phyloP scores from a whole-genome alignment of 2,113 vertebrate genomes.

The Orthonyx spaldingii region DNA sequence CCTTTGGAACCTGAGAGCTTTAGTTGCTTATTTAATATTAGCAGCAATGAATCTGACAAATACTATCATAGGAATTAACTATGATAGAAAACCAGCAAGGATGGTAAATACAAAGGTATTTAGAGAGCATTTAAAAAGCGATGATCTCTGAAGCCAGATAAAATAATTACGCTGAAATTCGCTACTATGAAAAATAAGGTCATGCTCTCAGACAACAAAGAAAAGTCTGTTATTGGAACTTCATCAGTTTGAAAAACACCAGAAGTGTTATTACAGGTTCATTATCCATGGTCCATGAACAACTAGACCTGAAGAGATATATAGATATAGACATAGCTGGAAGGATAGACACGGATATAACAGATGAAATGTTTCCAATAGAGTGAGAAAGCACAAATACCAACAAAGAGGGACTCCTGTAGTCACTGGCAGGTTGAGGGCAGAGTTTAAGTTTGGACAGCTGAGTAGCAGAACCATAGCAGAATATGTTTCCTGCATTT shows the following conservation, averaged over 20 bases:
- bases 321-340: not conserved
- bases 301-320: not conserved
- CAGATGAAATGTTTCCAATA: not conserved
- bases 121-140: not conserved
- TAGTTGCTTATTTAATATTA: not conserved
- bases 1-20: not conserved
- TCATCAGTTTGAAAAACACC: not conserved
- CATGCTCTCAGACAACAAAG: not conserved
- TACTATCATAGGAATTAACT: not conserved
- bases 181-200: not conserved
- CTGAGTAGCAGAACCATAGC: not conserved
- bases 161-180: not conserved
- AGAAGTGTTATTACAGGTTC: not conserved
- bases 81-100: not conserved
- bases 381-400: not conserved
- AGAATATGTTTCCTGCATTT: not conserved
- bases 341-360: not conserved
- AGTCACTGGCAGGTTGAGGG: not conserved
- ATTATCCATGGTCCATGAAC: not conserved
- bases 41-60: not conserved
- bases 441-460: not conserved
- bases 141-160: not conserved
- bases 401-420: not conserved
- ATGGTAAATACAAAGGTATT: not conserved
- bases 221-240: not conserved